A percentile compares a stretch with the other conserved stretches of the same genome.
Evolutionary conservation across 2,797 vertebrate species (phyloP).

Genomic region (Melanotaenia trifasciata): DNA sequence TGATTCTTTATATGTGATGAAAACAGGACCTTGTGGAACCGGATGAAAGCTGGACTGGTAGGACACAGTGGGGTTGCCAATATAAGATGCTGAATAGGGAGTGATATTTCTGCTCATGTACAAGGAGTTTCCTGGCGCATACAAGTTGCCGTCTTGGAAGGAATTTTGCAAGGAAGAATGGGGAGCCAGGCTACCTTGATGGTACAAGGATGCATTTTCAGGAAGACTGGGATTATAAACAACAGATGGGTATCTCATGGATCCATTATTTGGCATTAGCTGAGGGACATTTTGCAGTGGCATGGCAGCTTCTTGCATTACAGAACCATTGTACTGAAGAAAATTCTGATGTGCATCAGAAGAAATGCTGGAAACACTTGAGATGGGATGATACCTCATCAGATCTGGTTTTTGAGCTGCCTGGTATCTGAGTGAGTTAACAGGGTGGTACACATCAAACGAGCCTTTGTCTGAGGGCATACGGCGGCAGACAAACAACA

Average conservation of each 20-base stretch:
- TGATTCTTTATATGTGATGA: conserved; percentile 70
- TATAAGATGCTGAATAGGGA: conserved; percentile 22
- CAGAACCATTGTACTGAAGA: conserved; percentile 30
- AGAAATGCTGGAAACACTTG: conserved; percentile 50
- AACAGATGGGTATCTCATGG: conserved; percentile 33
- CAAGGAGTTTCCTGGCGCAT: conserved; percentile 49
- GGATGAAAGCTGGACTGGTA: conserved; percentile 68
- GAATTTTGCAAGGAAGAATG: conserved; percentile 52
- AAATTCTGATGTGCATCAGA: conserved; percentile 30
- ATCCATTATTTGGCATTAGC: conserved; percentile 24
- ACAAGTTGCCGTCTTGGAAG: conserved; percentile 40
- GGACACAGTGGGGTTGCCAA: conserved; percentile 37
- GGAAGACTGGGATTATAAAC: conserved; percentile 43
- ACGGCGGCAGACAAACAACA: conserved; percentile 83
- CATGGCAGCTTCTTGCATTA: conserved; percentile 30
- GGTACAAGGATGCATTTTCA: conserved; percentile 49
- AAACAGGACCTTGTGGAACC: conserved; percentile 65
- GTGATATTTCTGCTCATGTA: conserved; percentile 49
- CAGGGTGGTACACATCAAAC: conserved; percentile 53
- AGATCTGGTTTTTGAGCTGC: conserved; percentile 10
- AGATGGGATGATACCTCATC: conserved; percentile 65
- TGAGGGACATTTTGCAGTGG: conserved; percentile 45
- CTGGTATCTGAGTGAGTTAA: conserved; percentile 50
- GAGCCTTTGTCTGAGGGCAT: conserved; percentile 59
- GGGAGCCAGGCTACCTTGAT: conserved; percentile 40